Evolutionary conservation across 2,888 invertebrate genomes (phyloP), one percentile per base, ranked within the genome.

Genomic region (Amblyteles armatorius): DNA sequence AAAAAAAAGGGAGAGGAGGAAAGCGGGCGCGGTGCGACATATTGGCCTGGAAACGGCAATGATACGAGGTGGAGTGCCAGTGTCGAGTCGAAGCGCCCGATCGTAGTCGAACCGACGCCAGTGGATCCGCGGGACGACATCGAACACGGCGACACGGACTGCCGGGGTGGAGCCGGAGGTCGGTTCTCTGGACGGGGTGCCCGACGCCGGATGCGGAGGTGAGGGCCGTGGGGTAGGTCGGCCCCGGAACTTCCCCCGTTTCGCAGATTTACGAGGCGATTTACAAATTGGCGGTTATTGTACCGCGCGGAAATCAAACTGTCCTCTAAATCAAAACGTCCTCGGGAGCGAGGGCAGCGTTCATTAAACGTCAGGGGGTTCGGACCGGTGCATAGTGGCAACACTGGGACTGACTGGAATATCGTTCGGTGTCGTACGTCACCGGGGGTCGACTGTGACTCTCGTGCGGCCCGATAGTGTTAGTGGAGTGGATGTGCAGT

Each of bases 261-360:
- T 73, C 48, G 84, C 89, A 92, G 91, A 93, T 93, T 93, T 93
- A 93, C 92, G 93, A 92, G 90, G 92, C 91, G 93, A 93, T 93
- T 93, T 93, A 92, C 93, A 93, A 93, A 93, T 93, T 93, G 93
- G 93, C 92, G 93, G 93, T 93, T 93, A 93, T 93, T 93, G 93
- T 92, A 89, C 88, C 88, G 89, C 90, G 88, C 91, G 90, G 91
- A 92, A 93, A 93, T 93, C 93, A 93, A 93, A 93, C 93, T 91
- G 92, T 92, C 91, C 92, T 88, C 89, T 93, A 93, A 93, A 93
- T 93, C 93, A 93, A 92, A 93, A 91, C 90, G 90, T 91, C 92
- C 91, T 60, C 76, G 82, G 63, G 6, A 48, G 76, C 40, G 76
- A 85, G 82, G 90, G 89, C 90, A 90, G 88, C 92, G 91, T 93